Base-by-base conservation (phyloP, 2,797 vertebrate species). In the Hydrophis major region DNA sequence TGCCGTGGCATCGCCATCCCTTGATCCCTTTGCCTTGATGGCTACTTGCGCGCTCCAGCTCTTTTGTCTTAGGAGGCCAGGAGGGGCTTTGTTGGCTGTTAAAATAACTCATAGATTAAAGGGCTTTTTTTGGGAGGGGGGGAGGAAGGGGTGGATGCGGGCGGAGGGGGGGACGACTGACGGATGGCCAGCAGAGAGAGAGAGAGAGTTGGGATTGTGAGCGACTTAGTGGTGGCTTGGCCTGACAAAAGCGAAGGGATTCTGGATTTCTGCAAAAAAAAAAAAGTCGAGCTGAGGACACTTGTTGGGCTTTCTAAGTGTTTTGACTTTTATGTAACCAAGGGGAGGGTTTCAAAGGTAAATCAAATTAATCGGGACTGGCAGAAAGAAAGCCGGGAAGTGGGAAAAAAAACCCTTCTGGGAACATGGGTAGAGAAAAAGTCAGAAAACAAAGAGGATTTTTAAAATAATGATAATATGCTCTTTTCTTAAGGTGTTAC, bases 101-200 rank as follows among this genome's bases (percentile, higher is more conserved):
- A 27, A 28, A 32, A n/a, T 4, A 37, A 63, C 57, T 61, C 27
- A 27, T 16, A 91, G 61, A 60, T 6, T 78, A 86, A 53, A 93
- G 90, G 61, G 13, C n/a, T 61, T 42, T 42, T 61, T n/a, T 66
- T 28, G 8, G 0, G 2, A 1, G 25, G 22, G 32, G n/a, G 20
- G 20, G n/a, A 3, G 25, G 50, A 53, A 53, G 50, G 50, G 50
- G 8, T 53, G 50, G 50, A 53, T 53, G 50, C 47, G 47, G 5
- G 16, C 0, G 0, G 50, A 0, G 47, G 47, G 16, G 1, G 0
- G 4, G 37, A 37, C 37, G 37, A 37, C 37, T 37, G 37, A 1
- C 1, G 59, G 63, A 6, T 5, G 63, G 63, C 13, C 28, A 66
- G 63, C 4, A 25, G 28, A n/a, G 50, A 53, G 50, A 7, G 47